A percentile compares a stretch with the other conserved stretches of the same genome.
Conservation (phyloP, 2,113 vertebrate genomes). For the Neolamprologus modestus region DNA sequence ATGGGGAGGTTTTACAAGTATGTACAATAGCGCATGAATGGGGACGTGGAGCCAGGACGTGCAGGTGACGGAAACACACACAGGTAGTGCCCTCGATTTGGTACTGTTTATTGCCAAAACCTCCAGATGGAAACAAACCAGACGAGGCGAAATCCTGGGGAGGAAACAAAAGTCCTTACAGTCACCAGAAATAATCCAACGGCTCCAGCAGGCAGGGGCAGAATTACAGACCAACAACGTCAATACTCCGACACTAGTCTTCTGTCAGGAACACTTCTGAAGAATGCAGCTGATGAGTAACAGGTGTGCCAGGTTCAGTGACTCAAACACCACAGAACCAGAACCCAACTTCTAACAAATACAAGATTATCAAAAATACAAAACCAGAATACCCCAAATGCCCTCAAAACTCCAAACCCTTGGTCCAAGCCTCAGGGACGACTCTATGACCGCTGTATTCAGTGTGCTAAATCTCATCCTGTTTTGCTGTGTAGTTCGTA, state of each 20-base stretch:
- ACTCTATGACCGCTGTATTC: background rate
- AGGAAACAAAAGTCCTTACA: background rate
- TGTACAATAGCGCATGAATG: background rate
- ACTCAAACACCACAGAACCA: background rate
- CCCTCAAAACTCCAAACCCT: background rate
- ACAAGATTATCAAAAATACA: background rate
- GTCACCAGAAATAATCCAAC: background rate
- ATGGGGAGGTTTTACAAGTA: background rate
- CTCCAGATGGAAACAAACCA: background rate
- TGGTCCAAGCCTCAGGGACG: background rate
- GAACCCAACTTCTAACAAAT: background rate
- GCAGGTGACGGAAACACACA: background rate
- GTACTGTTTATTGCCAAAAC: background rate
- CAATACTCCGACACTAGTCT: background rate
- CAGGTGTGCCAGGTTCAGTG: background rate
- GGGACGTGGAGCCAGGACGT: background rate
- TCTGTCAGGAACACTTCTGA: background rate
- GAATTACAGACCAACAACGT: background rate
- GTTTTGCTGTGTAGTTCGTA: background rate
- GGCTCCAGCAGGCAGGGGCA: background rate
- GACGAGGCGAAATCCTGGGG: background rate
- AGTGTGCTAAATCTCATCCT: accelerated
- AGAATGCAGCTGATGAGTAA: background rate
- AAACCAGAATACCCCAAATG: background rate
- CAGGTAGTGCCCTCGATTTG: background rate